Conservation (phyloP, 2,797 vertebrate genomes). For the Yasuhikotakia modesta region DNA sequence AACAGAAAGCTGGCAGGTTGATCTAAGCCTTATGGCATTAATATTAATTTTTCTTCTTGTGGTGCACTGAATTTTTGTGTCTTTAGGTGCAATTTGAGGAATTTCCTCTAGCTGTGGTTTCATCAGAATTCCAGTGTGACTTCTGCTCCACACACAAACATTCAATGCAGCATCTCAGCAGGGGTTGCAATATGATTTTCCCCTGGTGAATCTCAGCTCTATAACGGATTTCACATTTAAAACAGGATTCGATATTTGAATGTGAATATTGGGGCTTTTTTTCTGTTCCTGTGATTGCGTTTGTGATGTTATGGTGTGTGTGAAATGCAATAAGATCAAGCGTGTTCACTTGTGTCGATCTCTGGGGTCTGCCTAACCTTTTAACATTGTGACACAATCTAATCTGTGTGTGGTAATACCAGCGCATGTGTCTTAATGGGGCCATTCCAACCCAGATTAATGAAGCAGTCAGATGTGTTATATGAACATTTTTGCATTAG, state of each 20-base stretch:
- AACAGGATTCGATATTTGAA: slow-evolving; percentile 38
- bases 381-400: slow-evolving; percentile 71
- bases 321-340: slow-evolving; percentile 74
- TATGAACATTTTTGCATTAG: slow-evolving; percentile 72
- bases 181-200: slow-evolving; percentile 61
- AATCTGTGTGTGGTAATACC: slow-evolving; percentile 78
- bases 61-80: slow-evolving; percentile 24
- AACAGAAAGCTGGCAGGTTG: slow-evolving; percentile 10
- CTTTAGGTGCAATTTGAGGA: slow-evolving; percentile 36
- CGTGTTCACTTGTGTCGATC: slow-evolving; percentile 74
- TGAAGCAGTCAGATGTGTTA: slow-evolving; percentile 76
- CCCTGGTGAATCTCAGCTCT: slow-evolving; percentile 59
- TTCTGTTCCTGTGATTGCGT: slow-evolving; percentile 4
- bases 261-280: slow-evolving; percentile 37
- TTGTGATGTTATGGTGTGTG: slow-evolving; percentile 47
- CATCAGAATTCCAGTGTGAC: slow-evolving; percentile 28
- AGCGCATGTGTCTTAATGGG: slow-evolving; percentile 77
- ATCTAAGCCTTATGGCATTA: neutral
- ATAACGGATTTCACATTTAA: slow-evolving; percentile 59
- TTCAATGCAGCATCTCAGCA: slow-evolving; percentile 12
- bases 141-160: slow-evolving; percentile 3
- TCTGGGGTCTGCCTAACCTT: slow-evolving; percentile 70
- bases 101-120: slow-evolving; percentile 41
- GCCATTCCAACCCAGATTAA: slow-evolving; percentile 74
- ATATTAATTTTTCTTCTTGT: slow-evolving; percentile 22